Evolutionary conservation across 2,113 vertebrate genomes (phyloP), one percentile per base, ranked within the genome.

Genomic region (Gulo gulo): DNA sequence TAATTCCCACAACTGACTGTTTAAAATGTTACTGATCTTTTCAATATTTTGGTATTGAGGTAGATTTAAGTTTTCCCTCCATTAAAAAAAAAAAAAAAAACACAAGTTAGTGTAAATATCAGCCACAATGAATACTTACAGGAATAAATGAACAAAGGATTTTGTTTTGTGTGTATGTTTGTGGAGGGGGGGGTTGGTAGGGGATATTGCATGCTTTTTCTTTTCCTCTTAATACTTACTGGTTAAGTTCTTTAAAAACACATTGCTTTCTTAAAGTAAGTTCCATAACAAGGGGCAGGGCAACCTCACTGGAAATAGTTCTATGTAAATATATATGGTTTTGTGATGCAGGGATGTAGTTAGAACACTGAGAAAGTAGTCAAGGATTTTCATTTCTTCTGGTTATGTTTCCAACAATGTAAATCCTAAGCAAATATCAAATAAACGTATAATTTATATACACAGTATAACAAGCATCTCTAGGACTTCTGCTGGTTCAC

Each of bases 11-110:
- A 98, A 98, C 98, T 98, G 92, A 98, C 98, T 67, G 94, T 98
- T 98, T 97, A 97, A 98, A 98, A 99, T 97, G 96, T 98, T 99
- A 98, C 98, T 98, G 97, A 98, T 98, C 97, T 98, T 99, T 98
- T 98, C 93, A 98, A 65, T 98, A 98, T 98, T 98, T 98, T 97
- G 76, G 78, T 78, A 92, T 14, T 86, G 88, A 69, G 52, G 29
- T 92, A 23, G n/a, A 45, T 95, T 88, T 23, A 47, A 67, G 31
- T 63, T 97, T 98, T 98, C 87, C 97, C 98, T 98, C 97, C 81
- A 96, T 97, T 96, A 67, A 91, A 93, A 94, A 84, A 84, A 88
- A 50, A 42, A 39, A 39, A 47, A 94, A 74, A 94, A 74, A 59
- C 95, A 97, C 92, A 97, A 71, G 59, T 96, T 98, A 94, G 96